Conservation (phyloP, 2,113 vertebrate genomes). For the Lamprologus ornatipinnis region DNA sequence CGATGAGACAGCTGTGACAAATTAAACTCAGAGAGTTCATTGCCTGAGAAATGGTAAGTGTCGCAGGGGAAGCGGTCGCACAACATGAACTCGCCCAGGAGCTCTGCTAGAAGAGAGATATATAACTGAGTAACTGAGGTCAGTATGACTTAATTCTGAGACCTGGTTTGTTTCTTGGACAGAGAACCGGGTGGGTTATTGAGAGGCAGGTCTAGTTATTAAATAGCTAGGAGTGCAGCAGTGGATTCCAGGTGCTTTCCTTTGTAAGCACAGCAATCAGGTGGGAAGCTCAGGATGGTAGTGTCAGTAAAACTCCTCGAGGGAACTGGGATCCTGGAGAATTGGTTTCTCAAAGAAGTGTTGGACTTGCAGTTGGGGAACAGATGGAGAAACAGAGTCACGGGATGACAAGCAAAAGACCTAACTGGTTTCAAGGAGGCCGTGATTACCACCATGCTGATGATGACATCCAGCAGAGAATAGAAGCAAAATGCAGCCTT, state of each 20-base stretch:
- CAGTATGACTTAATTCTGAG: neutral
- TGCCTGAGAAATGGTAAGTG: neutral
- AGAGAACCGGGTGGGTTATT: neutral
- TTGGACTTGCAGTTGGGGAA: neutral
- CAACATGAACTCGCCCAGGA: neutral
- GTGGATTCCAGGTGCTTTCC: neutral
- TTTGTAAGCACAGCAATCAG: neutral
- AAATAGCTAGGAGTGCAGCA: neutral
- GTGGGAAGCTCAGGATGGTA: neutral
- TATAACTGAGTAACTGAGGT: neutral
- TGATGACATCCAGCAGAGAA: neutral
- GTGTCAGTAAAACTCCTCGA: neutral
- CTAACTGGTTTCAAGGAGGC: neutral
- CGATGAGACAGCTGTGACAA: neutral
- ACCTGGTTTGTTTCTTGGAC: neutral
- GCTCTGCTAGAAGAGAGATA: neutral
- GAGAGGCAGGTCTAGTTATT: neutral
- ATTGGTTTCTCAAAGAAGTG: neutral
- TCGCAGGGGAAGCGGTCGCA: neutral
- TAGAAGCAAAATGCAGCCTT: neutral
- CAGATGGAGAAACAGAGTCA: neutral
- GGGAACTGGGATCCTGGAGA: neutral
- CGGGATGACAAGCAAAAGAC: neutral
- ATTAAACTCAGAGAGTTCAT: neutral
- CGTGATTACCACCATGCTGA: neutral